phyloP scores from a whole-genome alignment of 2,113 vertebrate genomes.

The Probosciger aterrimus region DNA sequence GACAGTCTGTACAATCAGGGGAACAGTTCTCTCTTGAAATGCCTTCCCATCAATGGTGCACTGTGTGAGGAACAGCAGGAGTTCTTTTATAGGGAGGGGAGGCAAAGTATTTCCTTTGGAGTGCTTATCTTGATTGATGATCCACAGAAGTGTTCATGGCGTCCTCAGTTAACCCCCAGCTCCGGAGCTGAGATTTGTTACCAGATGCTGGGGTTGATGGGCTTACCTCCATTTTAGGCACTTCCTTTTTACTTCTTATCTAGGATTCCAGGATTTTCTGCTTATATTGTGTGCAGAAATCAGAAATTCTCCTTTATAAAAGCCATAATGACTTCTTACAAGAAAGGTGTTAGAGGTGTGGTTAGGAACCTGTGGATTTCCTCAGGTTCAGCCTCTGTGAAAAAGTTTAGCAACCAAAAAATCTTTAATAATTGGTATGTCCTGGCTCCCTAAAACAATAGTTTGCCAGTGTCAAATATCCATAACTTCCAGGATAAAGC shows the following conservation, averaged over 20 bases:
- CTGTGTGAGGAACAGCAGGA: neutral
- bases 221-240: neutral
- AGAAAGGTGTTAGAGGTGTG: neutral
- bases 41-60: neutral
- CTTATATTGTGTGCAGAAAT: neutral
- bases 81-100: neutral
- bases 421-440: neutral
- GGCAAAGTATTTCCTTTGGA: neutral
- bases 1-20: conserved; percentile 13
- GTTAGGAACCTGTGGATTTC: neutral
- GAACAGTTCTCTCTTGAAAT: neutral
- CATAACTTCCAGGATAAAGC: neutral
- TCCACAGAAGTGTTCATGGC: neutral
- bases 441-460: neutral
- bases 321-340: neutral
- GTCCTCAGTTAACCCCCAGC: conserved; percentile 13
- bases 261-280: neutral
- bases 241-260: neutral
- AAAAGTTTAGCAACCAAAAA: neutral
- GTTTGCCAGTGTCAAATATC: neutral
- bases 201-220: neutral
- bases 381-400: neutral
- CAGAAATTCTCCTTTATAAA: neutral
- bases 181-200: neutral
- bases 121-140: conserved; percentile 19